Percentiles rank a stretch among this genome's conserved stretches.
These are phyloP conservation scores for Habropoda laboriosa DNA, from an alignment of 1,140 invertebrate species.

Conservation along the genomic window DNA sequence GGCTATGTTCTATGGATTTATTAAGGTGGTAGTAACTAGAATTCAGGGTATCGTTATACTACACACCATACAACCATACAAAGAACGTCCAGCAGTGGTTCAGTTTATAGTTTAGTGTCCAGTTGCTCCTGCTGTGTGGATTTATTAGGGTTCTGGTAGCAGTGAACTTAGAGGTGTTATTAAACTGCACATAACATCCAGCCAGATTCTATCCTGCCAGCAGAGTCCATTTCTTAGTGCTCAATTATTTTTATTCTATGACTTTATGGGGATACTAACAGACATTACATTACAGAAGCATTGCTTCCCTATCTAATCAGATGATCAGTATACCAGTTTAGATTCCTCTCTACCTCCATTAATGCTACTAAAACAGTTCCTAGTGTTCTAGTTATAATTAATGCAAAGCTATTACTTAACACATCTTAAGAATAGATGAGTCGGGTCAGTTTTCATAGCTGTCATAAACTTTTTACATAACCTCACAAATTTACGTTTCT, in stretches of 20 bases:
- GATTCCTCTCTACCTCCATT: not conserved
- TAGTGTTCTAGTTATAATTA: not conserved
- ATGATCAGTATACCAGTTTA: not conserved
- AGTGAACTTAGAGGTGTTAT: constrained; percentile 5
- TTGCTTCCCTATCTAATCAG: not conserved
- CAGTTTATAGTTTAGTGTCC: not conserved
- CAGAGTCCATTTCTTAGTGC: not conserved
- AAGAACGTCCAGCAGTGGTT: not conserved
- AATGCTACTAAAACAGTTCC: not conserved
- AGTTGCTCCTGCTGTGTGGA: constrained; percentile 10
- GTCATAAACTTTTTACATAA: not conserved
- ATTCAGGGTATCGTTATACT: not conserved
- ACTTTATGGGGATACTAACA: not conserved
- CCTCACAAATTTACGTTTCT: too few relatives aligned
- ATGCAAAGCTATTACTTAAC: not conserved
- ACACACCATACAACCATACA: not conserved
- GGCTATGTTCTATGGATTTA: constrained; percentile 6
- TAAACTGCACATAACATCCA: not conserved
- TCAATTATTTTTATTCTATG: not conserved
- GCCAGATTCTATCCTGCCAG: not conserved
- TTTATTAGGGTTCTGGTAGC: constrained; percentile 25
- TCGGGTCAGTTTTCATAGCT: not conserved
- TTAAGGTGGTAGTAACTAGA: not conserved
- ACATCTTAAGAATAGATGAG: not conserved
- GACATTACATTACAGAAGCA: not conserved